Evolutionary conservation across 2,113 vertebrate species (phyloP).

Genomic region (Mionectes macconnelli): DNA sequence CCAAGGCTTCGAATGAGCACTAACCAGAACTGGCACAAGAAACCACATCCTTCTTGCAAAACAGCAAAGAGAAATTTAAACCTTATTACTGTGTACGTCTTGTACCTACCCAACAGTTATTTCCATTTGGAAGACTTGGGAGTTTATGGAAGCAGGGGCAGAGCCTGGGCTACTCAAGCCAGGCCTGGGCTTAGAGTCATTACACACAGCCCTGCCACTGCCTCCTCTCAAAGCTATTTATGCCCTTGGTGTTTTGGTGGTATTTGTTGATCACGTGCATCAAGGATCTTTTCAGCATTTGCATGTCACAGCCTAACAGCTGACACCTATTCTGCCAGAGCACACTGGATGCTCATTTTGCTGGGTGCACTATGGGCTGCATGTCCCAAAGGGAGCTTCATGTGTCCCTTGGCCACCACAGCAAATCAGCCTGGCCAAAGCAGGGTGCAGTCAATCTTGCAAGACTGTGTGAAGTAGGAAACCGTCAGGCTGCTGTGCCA

Average conservation of each 20-base stretch:
- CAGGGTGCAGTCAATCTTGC: not conserved
- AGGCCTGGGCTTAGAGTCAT: not conserved
- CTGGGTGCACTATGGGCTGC: accelerated
- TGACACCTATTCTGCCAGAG: not conserved
- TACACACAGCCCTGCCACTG: not conserved
- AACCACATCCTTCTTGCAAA: conserved; percentile 7
- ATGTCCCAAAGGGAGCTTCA: not conserved
- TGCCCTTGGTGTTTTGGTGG: accelerated
- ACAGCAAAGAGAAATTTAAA: not conserved
- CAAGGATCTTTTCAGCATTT: not conserved
- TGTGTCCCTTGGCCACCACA: not conserved
- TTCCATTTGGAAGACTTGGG: not conserved
- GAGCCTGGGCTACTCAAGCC: not conserved
- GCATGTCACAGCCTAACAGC: not conserved
- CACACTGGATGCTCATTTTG: not conserved
- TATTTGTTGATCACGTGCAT: not conserved
- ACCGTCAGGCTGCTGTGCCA: not conserved
- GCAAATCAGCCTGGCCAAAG: not conserved
- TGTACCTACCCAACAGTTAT: not conserved
- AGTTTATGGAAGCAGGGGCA: not conserved
- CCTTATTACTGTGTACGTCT: accelerated
- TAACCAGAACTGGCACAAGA: not conserved
- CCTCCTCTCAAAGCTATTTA: not conserved
- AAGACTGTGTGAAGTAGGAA: accelerated
- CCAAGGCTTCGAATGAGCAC: not conserved